Conservation (phyloP, 2,113 vertebrate species). For the Syngnathus floridae region DNA sequence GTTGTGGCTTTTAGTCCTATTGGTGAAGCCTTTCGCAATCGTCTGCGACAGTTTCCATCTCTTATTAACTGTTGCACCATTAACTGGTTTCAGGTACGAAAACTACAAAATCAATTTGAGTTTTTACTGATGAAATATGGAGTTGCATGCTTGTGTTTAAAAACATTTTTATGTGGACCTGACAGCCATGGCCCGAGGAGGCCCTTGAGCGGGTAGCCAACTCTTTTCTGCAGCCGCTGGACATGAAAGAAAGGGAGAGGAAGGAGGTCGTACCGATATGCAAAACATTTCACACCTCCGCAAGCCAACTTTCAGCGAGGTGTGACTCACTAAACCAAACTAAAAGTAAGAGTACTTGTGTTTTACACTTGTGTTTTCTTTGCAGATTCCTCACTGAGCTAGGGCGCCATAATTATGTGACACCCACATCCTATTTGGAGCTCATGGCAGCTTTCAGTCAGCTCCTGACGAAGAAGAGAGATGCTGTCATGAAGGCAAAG, state of each 20-base stretch:
- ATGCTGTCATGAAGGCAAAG: conserved; percentile 86
- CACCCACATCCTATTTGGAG: conserved; percentile 93
- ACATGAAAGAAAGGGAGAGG: conserved; percentile 79
- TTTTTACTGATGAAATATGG: no score
- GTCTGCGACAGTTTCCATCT: conserved; percentile 89
- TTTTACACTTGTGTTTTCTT: conserved; percentile 6
- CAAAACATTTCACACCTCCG: conserved; percentile 92
- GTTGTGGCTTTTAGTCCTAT: conserved; percentile 94
- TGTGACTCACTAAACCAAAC: neutral
- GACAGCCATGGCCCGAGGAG: conserved; percentile 92
- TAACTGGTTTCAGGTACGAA: conserved; percentile 85
- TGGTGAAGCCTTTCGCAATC: conserved; percentile 89
- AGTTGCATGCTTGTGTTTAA: no score
- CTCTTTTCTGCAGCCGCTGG: conserved; percentile 82
- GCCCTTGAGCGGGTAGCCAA: conserved; percentile 90
- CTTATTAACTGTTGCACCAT: conserved; percentile 98
- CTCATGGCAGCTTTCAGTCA: conserved; percentile 86
- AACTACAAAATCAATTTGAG: no score
- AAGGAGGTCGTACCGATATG: conserved; percentile 82
- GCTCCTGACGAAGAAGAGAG: conserved; percentile 82
- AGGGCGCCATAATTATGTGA: conserved; percentile 90
- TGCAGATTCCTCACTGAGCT: conserved; percentile 80
- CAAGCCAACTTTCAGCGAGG: conserved; percentile 73
- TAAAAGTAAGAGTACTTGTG: neutral
- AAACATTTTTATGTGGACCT: neutral